A percentile compares a stretch with the other conserved stretches of the same genome.
Evolutionary conservation across 2,797 vertebrate genomes (phyloP).

Genomic region (Ateles fusciceps): DNA sequence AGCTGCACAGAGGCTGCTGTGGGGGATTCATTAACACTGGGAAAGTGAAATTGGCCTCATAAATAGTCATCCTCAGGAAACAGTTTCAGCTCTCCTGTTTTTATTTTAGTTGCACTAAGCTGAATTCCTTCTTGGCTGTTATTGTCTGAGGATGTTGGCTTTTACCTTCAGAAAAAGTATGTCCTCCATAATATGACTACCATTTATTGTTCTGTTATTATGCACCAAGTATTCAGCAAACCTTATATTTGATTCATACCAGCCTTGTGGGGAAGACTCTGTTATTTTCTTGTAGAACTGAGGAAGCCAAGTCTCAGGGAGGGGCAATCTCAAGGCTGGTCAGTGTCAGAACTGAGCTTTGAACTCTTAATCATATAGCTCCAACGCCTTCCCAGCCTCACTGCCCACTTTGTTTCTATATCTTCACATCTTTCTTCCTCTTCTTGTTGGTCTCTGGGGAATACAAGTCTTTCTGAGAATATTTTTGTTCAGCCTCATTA

Average conservation of each 20-base stretch:
- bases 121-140: slow-evolving; percentile 32
- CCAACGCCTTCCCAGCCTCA: not conserved
- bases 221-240: not conserved
- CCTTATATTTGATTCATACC: not conserved
- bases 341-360: not conserved
- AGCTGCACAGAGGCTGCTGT: not conserved
- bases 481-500: not conserved
- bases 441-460: no score
- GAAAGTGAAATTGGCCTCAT: slow-evolving; percentile 67
- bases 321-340: not conserved
- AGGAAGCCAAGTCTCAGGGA: not conserved
- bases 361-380: not conserved
- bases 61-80: slow-evolving; percentile 61
- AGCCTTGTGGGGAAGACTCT: not conserved
- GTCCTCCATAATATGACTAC: not conserved
- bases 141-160: slow-evolving; percentile 31
- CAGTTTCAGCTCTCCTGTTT: not conserved
- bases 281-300: not conserved
- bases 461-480: not conserved
- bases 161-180: slow-evolving; percentile 5
- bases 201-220: not conserved
- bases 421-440: not conserved
- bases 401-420: not conserved
- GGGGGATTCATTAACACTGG: slow-evolving; percentile 50
- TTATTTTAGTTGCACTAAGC: slow-evolving; percentile 44